Percentiles rank a stretch among this genome's conserved stretches.
Conservation (phyloP, 37 sponge, comb jelly and placozoan species). For the Hexactinellida sp. region DNA sequence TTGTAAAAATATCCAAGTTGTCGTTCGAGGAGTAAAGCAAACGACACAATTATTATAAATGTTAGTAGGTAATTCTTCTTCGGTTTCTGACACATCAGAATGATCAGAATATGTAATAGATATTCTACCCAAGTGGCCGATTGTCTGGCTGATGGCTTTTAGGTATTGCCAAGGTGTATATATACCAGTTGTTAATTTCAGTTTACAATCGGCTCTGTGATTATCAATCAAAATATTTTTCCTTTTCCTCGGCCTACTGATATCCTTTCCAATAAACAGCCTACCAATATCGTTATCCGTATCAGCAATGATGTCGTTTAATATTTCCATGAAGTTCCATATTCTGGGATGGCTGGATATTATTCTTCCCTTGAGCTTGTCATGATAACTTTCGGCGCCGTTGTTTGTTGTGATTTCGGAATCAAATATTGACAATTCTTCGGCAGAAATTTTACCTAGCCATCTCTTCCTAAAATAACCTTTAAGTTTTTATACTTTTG, state of each 20-base stretch:
- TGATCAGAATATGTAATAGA: not conserved
- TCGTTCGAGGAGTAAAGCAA: not conserved
- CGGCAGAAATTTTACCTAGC: not conserved
- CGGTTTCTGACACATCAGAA: not conserved
- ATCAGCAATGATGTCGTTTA: not conserved
- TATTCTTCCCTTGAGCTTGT: not conserved
- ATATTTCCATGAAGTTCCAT: not conserved
- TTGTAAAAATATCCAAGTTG: not conserved
- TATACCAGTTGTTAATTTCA: not conserved
- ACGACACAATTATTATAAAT: not conserved
- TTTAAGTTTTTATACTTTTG: not conserved
- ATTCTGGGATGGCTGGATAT: not conserved
- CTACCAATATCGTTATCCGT: not conserved
- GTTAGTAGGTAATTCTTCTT: not conserved
- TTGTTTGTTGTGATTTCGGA: not conserved
- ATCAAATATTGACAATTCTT: not conserved
- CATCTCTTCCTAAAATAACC: not conserved
- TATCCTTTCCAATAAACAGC: not conserved
- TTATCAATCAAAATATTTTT: not conserved
- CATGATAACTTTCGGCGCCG: not conserved
- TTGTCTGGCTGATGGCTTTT: not conserved
- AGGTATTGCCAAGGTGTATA: not conserved
- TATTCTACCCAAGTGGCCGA: not conserved
- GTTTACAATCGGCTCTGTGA: not conserved
- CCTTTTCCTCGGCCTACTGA: not conserved